phyloP scores from a whole-genome alignment of 2,888 invertebrate species.

The Clusia tigrina region DNA sequence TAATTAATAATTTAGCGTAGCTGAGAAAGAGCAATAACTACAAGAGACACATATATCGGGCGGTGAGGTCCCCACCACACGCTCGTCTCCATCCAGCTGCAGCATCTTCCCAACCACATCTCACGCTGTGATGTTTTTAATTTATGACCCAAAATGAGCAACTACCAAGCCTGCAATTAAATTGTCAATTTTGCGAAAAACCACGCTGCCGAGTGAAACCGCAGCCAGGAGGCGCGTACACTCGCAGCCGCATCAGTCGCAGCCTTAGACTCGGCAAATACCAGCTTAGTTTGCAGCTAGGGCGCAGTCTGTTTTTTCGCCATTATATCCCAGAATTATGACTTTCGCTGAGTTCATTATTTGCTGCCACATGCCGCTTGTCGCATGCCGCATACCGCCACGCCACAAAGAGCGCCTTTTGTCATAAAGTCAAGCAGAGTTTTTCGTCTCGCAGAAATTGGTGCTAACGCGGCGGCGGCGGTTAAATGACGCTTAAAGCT shows the following conservation, averaged over 20 bases:
- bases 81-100: too few relatives aligned
- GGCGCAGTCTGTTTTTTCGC: neutral
- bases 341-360: slow-evolving; percentile 14
- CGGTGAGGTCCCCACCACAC: too few relatives aligned
- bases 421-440: neutral
- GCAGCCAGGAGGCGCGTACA: neutral
- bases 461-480: slow-evolving; percentile 16
- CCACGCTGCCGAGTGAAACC: too few relatives aligned
- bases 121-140: neutral
- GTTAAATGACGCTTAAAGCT: slow-evolving; percentile 25
- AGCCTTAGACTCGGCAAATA: too few relatives aligned
- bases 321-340: slow-evolving; percentile 12
- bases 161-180: slow-evolving; percentile 1
- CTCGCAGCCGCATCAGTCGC: neutral
- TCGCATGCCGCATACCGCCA: too few relatives aligned
- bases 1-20: slow-evolving; percentile 19
- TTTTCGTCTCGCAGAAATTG: neutral
- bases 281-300: neutral
- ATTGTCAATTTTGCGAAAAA: slow-evolving; percentile 7
- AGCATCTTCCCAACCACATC: too few relatives aligned
- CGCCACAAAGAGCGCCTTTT: too few relatives aligned
- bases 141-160: neutral
- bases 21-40: too few relatives aligned
- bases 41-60: too few relatives aligned
- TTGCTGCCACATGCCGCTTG: too few relatives aligned